Evolutionary conservation across 2,113 vertebrate species (phyloP).

Genomic region (zebrafish (Danio rerio)): DNA sequence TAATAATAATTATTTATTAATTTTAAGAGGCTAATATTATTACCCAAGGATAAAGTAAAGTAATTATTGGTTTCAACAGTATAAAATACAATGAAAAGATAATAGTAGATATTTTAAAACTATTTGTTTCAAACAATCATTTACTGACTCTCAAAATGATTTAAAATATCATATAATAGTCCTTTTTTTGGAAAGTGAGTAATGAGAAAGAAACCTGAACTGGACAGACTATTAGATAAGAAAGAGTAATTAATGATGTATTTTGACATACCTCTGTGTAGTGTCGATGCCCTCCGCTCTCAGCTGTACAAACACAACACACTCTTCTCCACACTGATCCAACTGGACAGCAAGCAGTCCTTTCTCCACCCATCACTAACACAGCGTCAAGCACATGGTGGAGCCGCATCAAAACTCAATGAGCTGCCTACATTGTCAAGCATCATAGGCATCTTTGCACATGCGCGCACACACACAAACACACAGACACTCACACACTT

Average conservation of each 20-base stretch:
- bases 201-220: background rate
- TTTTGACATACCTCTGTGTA: background rate
- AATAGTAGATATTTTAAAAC: too few relatives aligned
- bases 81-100: too few relatives aligned
- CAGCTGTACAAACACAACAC: constrained; percentile 32
- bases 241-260: background rate
- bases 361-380: constrained; percentile 28
- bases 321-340: constrained; percentile 6
- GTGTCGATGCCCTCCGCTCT: background rate
- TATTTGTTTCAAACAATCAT: too few relatives aligned
- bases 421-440: constrained; percentile 4
- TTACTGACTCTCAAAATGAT: too few relatives aligned
- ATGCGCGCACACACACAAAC: background rate
- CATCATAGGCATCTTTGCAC: background rate
- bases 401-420: background rate
- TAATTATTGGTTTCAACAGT: too few relatives aligned
- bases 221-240: background rate
- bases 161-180: too few relatives aligned
- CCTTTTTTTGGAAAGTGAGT: background rate
- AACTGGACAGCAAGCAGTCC: background rate
- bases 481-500: background rate
- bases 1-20: too few relatives aligned
- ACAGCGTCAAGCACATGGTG: constrained; percentile 6
- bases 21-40: too few relatives aligned
- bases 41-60: too few relatives aligned